Conservation (phyloP, 1,140 invertebrate genomes). For the Cardiocondyla obscurior region DNA sequence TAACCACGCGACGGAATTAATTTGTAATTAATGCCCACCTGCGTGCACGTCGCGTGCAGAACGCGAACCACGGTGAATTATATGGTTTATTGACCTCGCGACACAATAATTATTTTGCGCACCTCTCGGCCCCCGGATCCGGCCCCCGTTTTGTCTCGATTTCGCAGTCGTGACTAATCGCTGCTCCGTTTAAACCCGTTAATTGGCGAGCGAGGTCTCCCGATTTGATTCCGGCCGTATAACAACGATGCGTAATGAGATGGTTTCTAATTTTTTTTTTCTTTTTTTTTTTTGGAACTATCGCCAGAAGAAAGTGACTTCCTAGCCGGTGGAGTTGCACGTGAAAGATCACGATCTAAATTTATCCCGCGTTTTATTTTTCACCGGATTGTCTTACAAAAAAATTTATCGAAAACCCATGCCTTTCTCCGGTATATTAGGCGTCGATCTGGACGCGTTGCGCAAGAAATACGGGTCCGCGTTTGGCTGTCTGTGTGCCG, state of each 20-base stretch:
- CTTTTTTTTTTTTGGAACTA: not conserved
- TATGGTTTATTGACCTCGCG: constrained; percentile 66
- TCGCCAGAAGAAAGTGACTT: constrained; percentile 18
- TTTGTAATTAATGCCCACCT: constrained; percentile 76
- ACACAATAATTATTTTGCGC: constrained; percentile 42
- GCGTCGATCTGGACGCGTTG: not conserved
- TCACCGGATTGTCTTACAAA: not conserved
- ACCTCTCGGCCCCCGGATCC: not conserved
- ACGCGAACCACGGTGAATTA: constrained; percentile 61
- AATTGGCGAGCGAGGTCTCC: not conserved
- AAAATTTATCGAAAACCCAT: not conserved
- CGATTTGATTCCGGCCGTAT: not conserved
- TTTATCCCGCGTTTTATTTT: constrained; percentile 7
- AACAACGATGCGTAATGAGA: not conserved
- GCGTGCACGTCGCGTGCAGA: constrained; percentile 29
- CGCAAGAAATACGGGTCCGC: not conserved
- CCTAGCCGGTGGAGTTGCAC: not conserved
- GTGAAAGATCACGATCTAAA: not conserved
- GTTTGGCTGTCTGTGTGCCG: not conserved
- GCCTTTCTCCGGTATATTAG: constrained; percentile 17
- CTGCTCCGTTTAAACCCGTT: not conserved
- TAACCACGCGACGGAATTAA: constrained; percentile 74
- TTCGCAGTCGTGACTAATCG: constrained; percentile 44
- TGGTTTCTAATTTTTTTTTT: too few species aligned
- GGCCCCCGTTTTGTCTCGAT: constrained; percentile 2